Conservation (phyloP, 1,140 invertebrate genomes). For the Coelopa frigida region DNA sequence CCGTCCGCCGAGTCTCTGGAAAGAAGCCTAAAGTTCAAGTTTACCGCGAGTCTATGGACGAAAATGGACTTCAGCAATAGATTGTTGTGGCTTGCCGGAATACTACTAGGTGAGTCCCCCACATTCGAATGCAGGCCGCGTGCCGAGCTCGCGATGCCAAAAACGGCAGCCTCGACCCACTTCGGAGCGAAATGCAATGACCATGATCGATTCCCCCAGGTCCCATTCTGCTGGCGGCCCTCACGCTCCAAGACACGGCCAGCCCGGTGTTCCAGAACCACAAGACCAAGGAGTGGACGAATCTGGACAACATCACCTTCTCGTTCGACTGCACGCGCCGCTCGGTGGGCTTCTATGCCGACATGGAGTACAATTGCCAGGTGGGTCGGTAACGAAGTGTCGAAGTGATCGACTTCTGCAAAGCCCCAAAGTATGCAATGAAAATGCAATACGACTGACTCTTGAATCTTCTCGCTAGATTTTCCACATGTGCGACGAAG, state of each 20-base stretch:
- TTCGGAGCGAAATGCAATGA: background rate
- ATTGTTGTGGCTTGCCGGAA: constrained; percentile 44
- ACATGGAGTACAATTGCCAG: constrained; percentile 56
- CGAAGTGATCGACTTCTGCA: background rate
- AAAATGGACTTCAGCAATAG: constrained; percentile 45
- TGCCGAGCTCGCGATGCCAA: too few species aligned
- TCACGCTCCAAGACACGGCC: constrained; percentile 33
- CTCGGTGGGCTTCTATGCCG: constrained; percentile 56
- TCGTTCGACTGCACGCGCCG: constrained; percentile 53
- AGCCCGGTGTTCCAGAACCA: constrained; percentile 45
- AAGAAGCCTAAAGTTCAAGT: too few species aligned
- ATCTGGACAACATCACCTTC: constrained; percentile 56
- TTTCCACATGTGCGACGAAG: constrained; percentile 59
- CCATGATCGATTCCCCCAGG: constrained; percentile 6
- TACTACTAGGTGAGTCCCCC: constrained; percentile 39
- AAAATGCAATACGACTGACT: too few species aligned
- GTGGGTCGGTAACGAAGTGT: constrained; percentile 19
- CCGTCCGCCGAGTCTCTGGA: too few species aligned
- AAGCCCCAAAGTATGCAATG: too few species aligned
- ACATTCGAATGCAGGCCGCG: background rate
- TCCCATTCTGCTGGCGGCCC: constrained; percentile 23
- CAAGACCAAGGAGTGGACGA: constrained; percentile 53
- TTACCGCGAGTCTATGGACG: constrained; percentile 20
- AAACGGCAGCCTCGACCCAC: background rate
- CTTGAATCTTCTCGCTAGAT: constrained; percentile 31